phyloP scores from a whole-genome alignment of 2,888 invertebrate species.

The Drosophila diplacantha region DNA sequence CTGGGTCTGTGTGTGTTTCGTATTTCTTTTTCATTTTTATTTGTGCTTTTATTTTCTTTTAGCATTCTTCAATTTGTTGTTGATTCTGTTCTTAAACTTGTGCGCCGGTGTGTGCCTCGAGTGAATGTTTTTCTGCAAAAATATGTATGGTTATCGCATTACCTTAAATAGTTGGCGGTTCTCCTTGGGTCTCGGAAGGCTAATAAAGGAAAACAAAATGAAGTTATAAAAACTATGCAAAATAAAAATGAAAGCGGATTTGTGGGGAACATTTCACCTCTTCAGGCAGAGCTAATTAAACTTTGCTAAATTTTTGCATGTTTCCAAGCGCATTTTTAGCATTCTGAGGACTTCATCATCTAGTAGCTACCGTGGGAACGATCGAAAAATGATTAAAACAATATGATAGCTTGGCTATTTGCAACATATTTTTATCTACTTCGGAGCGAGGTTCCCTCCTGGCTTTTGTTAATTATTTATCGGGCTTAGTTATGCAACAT shows the following conservation, averaged over 20 bases:
- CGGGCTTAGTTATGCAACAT: too few species aligned
- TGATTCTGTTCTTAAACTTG: constrained; percentile 39
- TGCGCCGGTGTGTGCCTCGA: neutral
- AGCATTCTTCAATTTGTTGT: constrained; percentile 46
- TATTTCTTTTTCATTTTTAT: constrained; percentile 16
- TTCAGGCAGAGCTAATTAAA: neutral
- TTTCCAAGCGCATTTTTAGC: neutral
- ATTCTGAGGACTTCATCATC: neutral
- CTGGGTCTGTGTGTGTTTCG: neutral
- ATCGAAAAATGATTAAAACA: too few species aligned
- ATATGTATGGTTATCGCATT: constrained; percentile 18
- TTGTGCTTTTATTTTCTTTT: constrained; percentile 18
- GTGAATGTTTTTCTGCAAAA: constrained; percentile 7
- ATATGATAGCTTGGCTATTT: too few species aligned
- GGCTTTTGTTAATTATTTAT: neutral
- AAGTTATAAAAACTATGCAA: neutral
- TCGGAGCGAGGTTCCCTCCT: too few species aligned
- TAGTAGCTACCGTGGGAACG: too few species aligned
- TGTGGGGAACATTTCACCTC: neutral
- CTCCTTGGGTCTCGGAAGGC: neutral
- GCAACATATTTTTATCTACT: too few species aligned
- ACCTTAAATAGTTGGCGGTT: constrained; percentile 18
- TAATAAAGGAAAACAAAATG: neutral
- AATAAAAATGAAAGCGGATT: neutral
- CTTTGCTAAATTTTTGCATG: neutral